phyloP scores from a whole-genome alignment of 2,113 vertebrate genomes.

The Pseudorectes ferrugineus region DNA sequence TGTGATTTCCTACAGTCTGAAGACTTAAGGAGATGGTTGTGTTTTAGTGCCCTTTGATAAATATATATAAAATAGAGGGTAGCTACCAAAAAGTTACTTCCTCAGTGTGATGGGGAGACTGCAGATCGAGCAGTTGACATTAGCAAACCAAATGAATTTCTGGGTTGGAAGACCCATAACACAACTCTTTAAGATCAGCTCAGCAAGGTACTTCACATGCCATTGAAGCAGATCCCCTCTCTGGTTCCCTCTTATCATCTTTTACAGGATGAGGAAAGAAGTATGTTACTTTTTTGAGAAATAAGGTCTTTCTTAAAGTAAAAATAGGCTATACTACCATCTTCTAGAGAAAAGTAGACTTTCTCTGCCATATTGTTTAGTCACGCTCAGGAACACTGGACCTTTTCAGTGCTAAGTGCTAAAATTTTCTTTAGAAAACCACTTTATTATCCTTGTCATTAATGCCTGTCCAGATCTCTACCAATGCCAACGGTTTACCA shows the following conservation, averaged over 20 bases:
- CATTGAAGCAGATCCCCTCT: not conserved
- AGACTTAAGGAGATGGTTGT: not conserved
- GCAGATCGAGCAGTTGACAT: not conserved
- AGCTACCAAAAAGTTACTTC: not conserved
- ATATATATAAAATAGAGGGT: not conserved
- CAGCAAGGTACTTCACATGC: not conserved
- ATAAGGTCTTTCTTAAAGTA: not conserved
- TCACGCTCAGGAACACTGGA: not conserved
- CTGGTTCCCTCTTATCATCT: not conserved
- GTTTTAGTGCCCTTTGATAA: not conserved
- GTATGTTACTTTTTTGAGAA: not conserved
- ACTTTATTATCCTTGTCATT: conserved; percentile 25
- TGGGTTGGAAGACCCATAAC: not conserved
- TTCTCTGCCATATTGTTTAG: not conserved
- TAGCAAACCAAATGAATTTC: not conserved
- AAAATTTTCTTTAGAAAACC: not conserved
- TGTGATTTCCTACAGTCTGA: not conserved
- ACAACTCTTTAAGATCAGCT: not conserved
- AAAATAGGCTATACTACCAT: not conserved
- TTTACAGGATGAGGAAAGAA: not conserved
- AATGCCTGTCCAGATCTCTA: not conserved
- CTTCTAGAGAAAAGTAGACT: not conserved
- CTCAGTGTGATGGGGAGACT: not conserved
- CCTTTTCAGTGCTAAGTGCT: not conserved
- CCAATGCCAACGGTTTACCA: not conserved